phyloP scores from a whole-genome alignment of 2,797 vertebrate species.

The Tadarida brasiliensis region DNA sequence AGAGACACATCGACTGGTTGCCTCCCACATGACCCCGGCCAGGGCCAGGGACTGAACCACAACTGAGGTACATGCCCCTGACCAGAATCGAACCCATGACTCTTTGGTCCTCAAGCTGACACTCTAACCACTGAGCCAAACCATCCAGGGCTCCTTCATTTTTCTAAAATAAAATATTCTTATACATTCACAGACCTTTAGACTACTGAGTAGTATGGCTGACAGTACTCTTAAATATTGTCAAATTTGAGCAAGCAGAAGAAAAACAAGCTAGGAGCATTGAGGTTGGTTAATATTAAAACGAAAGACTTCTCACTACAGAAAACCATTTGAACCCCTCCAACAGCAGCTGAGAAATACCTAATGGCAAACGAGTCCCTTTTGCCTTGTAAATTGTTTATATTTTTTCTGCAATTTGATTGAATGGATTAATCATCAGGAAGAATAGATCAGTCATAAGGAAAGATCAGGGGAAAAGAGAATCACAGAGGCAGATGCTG shows the following conservation, averaged over 20 bases:
- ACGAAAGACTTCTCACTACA: background rate
- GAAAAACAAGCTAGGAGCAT: background rate
- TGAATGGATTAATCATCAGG: background rate
- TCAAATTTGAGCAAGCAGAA: background rate
- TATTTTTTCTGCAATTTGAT: background rate
- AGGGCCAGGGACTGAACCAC: no score
- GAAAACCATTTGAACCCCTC: background rate
- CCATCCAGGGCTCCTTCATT: no score
- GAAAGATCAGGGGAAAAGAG: background rate
- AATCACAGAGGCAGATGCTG: background rate
- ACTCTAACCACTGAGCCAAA: no score
- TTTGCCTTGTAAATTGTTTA: background rate
- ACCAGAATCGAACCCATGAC: no score
- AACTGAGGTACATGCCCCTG: no score
- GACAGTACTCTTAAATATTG: background rate
- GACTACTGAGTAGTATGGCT: background rate
- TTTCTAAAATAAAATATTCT: slow-evolving; percentile 30
- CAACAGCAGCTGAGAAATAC: background rate
- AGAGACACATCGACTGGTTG: no score
- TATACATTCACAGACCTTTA: background rate
- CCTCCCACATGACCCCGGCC: no score
- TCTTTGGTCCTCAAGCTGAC: no score
- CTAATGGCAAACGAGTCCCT: background rate
- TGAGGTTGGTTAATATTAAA: background rate
- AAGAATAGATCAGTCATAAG: slow-evolving; percentile 1